Base-by-base conservation (phyloP, 2,888 invertebrate genomes). In the Epinotia brunnichana region DNA sequence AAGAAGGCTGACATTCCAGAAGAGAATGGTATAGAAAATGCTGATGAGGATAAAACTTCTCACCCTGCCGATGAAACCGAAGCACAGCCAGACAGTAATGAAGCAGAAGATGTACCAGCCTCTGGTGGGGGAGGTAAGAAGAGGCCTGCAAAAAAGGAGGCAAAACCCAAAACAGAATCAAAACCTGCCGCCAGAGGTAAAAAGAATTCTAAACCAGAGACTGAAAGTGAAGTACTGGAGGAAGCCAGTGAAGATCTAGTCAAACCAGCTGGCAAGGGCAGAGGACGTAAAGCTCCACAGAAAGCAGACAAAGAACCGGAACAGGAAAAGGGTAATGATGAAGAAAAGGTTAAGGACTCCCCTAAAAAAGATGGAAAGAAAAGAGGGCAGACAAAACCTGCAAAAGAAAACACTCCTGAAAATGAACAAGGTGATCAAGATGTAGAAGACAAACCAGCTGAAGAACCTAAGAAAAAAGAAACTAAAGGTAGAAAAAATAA, bases 391-490 rank as follows among this genome's bases (percentile, higher is more conserved):
- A 71, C 78, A 72, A 86, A 84, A 77, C 78, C 80, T 68, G 80
- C 72, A 51, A 83, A 83, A 77, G 88, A 87, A 74, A 83, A 84
- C 67, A 77, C 78, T 61, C 81, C 81, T 73, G 85, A 84, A 57
- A 82, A 79, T 75, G 81, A 83, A 21, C 78, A 79, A 74, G 71
- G 67, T 53, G 63, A 62, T 21, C 75, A 77, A 53, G 85, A 85
- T 10, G 82, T 83, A 74, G 82, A 82, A 74, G 85, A 86, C 10
- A 83, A 84, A 75, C 79, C 80, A 74, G 82, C 74, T 53, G 82
- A 84, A 39, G 84, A 87, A 71, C 83, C 85, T n/a, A 90, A 89
- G 76, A 90, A 90, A 75, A 91, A 89, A 74, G 88, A 87, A 77
- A 72, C 81, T 5, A 88, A 88, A 77, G 85, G 87, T 39, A 86